Base-by-base conservation (phyloP, 2,113 vertebrate species). In the Scopus umbretta region DNA sequence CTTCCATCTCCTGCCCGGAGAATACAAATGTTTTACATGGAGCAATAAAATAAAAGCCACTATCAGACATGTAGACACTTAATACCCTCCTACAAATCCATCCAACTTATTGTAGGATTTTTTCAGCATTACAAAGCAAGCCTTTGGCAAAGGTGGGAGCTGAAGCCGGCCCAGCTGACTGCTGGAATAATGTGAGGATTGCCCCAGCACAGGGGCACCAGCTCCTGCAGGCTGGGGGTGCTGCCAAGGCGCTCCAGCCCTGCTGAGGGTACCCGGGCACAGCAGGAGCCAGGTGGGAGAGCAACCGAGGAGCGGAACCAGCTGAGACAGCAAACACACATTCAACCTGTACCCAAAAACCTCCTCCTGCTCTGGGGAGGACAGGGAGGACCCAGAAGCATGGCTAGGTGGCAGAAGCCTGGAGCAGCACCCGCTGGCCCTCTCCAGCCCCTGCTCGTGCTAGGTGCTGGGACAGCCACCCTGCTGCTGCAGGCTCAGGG, bases 361-460 rank as follows among this genome's bases (percentile, higher is more conserved):
- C 17, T 68, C n/a, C 9, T 40, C 22, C 47, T 0, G 4, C 21
- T 10, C 45, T 16, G 42, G 7, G 26, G n/a, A 30, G 10, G 36
- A 53, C 0, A 0, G 58, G 45, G 2, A 27, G 40, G 61, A 73
- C 2, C 0, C 10, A 3, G 49, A 25, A 71, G 47, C 36, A 12
- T 4, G 20, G 32, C 32, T 40, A 74, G 23, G 73, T 5, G 1
- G 1, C 2, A 7, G 32, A 32, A 53, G 21, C 18, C 50, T 27
- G 32, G 8, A 36, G 47, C 58, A 40, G 42, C 45, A 50, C 29
- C 68, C 4, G 0, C 21, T 36, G 83, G 30, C 30, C 49, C 26
- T 16, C 66, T 14, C 8, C 61, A 66, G 83, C 21, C 65, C 25
- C 53, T 36, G 38, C 49, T 20, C 1, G 0, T 10, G 52, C 53